Evolutionary conservation across 2,113 vertebrate genomes (phyloP).

Genomic region (Spilogale gracilis): DNA sequence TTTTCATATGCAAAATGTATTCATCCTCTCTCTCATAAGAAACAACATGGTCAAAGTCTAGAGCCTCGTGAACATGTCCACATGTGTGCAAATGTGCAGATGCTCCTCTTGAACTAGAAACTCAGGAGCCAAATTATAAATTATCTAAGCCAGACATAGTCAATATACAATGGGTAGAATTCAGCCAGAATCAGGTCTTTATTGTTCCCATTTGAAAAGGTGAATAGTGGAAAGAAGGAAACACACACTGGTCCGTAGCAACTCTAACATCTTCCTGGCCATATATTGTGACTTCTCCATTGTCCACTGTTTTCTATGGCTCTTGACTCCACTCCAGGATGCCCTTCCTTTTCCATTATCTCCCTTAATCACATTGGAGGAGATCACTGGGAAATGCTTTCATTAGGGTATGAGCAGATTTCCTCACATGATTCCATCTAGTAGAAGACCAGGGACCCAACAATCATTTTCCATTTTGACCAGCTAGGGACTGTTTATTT

Average conservation of each 20-base stretch:
- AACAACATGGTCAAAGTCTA: background rate
- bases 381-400: background rate
- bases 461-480: background rate
- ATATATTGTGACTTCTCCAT: background rate
- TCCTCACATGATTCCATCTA: background rate
- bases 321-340: background rate
- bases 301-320: background rate
- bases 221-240: background rate
- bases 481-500: background rate
- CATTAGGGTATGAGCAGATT: background rate
- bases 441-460: background rate
- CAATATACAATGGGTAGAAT: background rate
- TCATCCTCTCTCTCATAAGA: background rate
- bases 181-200: background rate
- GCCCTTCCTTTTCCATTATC: background rate
- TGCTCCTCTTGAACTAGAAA: background rate
- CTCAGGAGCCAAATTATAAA: background rate
- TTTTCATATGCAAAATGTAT: background rate
- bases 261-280: background rate
- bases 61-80: background rate
- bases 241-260: background rate
- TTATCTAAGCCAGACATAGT: background rate
- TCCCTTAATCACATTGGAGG: background rate
- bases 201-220: background rate
- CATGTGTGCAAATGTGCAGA: background rate